Evolutionary conservation across 2,888 invertebrate genomes (phyloP).

Genomic region (Caenorhabditis becei): DNA sequence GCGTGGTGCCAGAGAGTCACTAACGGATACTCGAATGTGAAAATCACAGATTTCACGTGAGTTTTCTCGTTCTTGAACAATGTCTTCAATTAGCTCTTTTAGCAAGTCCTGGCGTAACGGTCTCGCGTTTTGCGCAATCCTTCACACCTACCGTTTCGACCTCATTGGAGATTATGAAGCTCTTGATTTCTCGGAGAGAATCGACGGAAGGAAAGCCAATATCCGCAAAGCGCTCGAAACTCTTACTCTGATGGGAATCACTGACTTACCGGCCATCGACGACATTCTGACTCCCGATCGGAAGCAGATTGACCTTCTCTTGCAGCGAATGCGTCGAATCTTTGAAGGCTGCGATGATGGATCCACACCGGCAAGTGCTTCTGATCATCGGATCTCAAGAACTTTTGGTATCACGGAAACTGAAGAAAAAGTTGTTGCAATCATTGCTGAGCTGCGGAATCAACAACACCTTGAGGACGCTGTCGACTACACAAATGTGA

Average conservation of each 20-base stretch:
- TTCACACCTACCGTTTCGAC: conserved; percentile 76
- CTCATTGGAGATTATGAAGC: conserved; percentile 71
- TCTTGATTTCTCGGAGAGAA: conserved; percentile 73
- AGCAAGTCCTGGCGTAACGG: conserved; percentile 78
- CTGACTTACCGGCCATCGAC: conserved; percentile 65
- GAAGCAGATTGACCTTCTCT: conserved; percentile 58
- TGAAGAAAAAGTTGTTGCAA: conserved; percentile 69
- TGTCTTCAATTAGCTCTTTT: conserved; percentile 34
- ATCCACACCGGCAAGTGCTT: conserved; percentile 60
- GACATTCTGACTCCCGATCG: conserved; percentile 68
- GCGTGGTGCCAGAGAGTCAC: conserved; percentile 76
- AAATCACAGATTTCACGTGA: conserved; percentile 74
- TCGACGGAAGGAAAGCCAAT: conserved; percentile 72
- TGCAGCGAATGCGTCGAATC: conserved; percentile 62
- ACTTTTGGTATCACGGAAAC: conserved; percentile 67
- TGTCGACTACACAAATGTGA: conserved; percentile 58
- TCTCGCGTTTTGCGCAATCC: conserved; percentile 78
- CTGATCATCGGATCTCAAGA: conserved; percentile 72
- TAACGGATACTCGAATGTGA: conserved; percentile 70
- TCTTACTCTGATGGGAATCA: conserved; percentile 59
- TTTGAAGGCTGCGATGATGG: conserved; percentile 63
- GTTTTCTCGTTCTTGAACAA: conserved; percentile 17
- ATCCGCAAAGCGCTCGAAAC: conserved; percentile 65
- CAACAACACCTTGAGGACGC: conserved; percentile 65
- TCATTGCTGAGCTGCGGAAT: conserved; percentile 65